phyloP scores from a whole-genome alignment of 2,888 invertebrate species.

The Hypercompe scribonia region DNA sequence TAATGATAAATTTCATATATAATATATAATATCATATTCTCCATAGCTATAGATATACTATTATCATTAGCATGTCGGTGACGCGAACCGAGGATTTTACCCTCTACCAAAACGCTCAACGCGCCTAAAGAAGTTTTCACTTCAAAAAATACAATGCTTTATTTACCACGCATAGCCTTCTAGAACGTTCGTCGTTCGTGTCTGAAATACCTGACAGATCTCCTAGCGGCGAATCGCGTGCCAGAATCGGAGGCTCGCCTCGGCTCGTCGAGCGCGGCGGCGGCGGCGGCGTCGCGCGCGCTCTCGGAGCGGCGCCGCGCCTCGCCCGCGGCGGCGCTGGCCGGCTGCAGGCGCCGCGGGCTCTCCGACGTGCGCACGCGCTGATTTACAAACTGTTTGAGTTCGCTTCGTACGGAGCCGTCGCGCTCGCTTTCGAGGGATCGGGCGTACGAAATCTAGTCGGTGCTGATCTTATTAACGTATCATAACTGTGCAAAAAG shows the following conservation, averaged over 20 bases:
- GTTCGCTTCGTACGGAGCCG: conserved; percentile 9
- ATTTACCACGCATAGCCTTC: neutral
- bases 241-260: conserved; percentile 77
- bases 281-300: conserved; percentile 60
- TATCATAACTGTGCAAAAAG: conserved; percentile 20
- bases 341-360: conserved; percentile 74
- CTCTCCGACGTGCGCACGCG: conserved; percentile 79
- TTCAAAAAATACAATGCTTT: too few species aligned
- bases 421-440: neutral
- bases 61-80: too few species aligned
- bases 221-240: conserved; percentile 66
- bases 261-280: conserved; percentile 59
- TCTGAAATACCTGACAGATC: conserved; percentile 73
- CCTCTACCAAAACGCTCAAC: too few species aligned
- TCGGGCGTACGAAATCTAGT: conserved; percentile 16
- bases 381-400: conserved; percentile 57
- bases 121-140: too few species aligned
- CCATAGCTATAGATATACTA: too few species aligned
- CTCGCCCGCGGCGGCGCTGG: conserved; percentile 60
- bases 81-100: too few species aligned
- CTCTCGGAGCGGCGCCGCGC: conserved; percentile 75
- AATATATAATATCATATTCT: too few species aligned
- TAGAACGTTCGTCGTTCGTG: neutral
- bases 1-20: too few species aligned
- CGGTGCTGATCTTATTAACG: conserved; percentile 13